A percentile compares a stretch with the other conserved stretches of the same genome.
Conservation (phyloP, 2,888 invertebrate species). For the Proisotoma minuta region DNA sequence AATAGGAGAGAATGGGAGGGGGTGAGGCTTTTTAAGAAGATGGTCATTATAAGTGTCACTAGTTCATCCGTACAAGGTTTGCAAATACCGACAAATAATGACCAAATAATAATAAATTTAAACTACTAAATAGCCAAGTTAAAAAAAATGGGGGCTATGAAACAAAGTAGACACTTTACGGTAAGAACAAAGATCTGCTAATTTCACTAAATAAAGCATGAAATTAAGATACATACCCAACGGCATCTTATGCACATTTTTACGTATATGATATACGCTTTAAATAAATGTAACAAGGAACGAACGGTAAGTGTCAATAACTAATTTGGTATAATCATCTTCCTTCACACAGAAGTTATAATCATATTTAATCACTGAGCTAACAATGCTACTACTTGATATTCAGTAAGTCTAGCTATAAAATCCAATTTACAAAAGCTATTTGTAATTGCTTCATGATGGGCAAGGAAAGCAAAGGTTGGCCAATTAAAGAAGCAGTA, state of each 20-base stretch:
- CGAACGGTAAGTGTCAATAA: slow-evolving; percentile 15
- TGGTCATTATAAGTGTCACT: slow-evolving; percentile 10
- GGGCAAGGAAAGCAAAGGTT: background rate
- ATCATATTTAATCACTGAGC: background rate
- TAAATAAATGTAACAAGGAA: too few relatives aligned
- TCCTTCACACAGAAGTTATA: background rate
- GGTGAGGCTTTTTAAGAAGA: background rate
- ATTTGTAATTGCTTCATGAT: background rate
- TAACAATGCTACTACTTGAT: too few relatives aligned
- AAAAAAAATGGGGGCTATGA: too few relatives aligned
- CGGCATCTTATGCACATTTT: too few relatives aligned
- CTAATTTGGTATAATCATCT: slow-evolving; percentile 12
- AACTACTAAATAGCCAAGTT: too few relatives aligned
- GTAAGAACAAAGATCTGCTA: too few relatives aligned
- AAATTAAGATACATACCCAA: too few relatives aligned
- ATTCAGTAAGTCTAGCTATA: too few relatives aligned
- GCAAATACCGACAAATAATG: background rate
- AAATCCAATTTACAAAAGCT: background rate
- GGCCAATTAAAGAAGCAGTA: background rate
- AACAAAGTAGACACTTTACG: too few relatives aligned
- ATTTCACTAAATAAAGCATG: too few relatives aligned
- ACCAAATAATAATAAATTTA: too few relatives aligned
- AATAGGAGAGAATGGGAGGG: background rate
- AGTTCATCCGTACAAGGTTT: background rate
- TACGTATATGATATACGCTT: too few relatives aligned